Conservation (phyloP, 2,113 vertebrate species). For the Octodon degus region DNA sequence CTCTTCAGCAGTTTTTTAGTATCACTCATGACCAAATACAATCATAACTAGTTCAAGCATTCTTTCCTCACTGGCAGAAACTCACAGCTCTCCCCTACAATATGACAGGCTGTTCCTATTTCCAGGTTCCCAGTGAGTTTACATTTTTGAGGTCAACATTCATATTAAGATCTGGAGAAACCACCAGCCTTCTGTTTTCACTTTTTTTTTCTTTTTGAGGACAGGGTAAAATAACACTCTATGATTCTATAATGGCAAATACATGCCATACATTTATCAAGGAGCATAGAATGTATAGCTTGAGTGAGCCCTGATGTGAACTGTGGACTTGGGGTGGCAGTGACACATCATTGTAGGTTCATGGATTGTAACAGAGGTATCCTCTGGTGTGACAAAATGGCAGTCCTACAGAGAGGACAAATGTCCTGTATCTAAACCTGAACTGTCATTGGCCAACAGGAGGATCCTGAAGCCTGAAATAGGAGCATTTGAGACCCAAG, state of each 20-base stretch:
- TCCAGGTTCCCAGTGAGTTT: neutral
- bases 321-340: neutral
- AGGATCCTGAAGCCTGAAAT: neutral
- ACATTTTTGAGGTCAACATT: neutral
- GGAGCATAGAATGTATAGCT: neutral
- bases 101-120: neutral
- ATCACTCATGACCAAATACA: neutral
- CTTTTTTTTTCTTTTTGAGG: neutral
- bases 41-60: neutral
- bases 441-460: neutral
- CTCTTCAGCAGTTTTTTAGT: neutral
- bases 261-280: neutral
- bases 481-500: neutral
- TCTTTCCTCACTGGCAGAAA: neutral
- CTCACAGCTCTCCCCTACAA: neutral
- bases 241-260: neutral
- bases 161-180: neutral
- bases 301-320: neutral
- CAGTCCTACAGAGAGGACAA: neutral
- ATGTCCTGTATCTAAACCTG: neutral
- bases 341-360: neutral
- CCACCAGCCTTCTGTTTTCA: neutral
- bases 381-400: neutral
- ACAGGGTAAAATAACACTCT: neutral
- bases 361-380: neutral